Base-by-base conservation (phyloP, 2,888 invertebrate genomes). In the Philopedon plagiatum region DNA sequence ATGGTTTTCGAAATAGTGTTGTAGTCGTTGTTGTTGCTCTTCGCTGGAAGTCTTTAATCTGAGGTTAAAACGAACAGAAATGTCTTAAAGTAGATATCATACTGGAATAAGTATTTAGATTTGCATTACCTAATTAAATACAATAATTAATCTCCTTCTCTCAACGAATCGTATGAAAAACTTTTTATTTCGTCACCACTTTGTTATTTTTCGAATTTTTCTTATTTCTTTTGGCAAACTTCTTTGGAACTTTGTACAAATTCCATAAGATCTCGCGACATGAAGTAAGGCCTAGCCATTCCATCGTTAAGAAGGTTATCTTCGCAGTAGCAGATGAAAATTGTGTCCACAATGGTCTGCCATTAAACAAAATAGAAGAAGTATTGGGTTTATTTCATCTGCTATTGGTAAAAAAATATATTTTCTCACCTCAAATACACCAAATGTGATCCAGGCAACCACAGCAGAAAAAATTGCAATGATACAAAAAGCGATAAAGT, bases 251-350 rank as follows among this genome's bases (percentile, higher is more conserved):
- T 76, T 32, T 81, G 78, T 1, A 81, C 74, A 54, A 81, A 81
- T 56, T 80, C 77, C 80, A 77, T 81, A 0, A 81, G 72, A 5
- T 76, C 78, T 26, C 77, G 76, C 0, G 81, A 77, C 81, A 81
- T 81, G 39, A 75, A 79, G 58, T 78, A 82, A 0, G 82, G 82
- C 32, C 75, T 77, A 2, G 76, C 73, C 76, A 76, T 79, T 0
- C 82, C 82, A 65, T 82, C 80, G 67, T 81, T 82, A 1, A 81
- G 62, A 5, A 75, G 60, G 5, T 70, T 71, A 57, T 82, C 82
- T 73, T 82, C 82, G 60, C 81, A 82, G 73, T 78, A 81, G 51
- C 81, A 81, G 5, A 81, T 69, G 64, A 81, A 80, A 0, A 81
- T 71, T 0, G 80, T 79, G 41, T 81, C 80, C 13, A 80, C 77